Evolutionary conservation across 2,797 vertebrate species (phyloP).

Genomic region (Paedocypris micromegethes): DNA sequence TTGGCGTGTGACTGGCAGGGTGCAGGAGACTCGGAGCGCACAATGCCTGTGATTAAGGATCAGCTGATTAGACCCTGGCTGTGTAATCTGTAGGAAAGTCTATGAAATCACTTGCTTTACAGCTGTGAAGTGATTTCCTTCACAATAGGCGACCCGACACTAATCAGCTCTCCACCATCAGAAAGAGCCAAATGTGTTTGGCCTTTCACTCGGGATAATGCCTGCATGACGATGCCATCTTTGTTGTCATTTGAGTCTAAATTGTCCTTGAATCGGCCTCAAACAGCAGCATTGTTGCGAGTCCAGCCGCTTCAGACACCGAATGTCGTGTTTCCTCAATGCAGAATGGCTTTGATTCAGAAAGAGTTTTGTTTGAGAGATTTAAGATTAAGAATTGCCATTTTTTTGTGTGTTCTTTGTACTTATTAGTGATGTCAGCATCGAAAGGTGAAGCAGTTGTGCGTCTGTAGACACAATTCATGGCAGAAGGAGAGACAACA

Average conservation of each 20-base stretch:
- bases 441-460: too few relatives aligned
- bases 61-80: conserved; percentile 70
- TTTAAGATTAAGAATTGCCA: too few relatives aligned
- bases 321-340: too few relatives aligned
- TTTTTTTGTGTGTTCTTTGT: too few relatives aligned
- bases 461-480: too few relatives aligned
- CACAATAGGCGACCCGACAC: conserved; percentile 66
- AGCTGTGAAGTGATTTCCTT: conserved; percentile 67
- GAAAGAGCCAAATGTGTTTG: conserved; percentile 63
- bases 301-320: too few relatives aligned
- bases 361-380: too few relatives aligned
- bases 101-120: conserved; percentile 70
- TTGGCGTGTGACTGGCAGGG: conserved; percentile 22
- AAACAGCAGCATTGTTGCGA: background rate
- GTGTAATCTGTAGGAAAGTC: conserved; percentile 73
- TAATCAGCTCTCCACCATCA: conserved; percentile 71
- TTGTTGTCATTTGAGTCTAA: background rate
- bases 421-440: too few relatives aligned
- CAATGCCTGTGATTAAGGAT: conserved; percentile 71
- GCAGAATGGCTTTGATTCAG: too few relatives aligned
- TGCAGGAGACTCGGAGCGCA: conserved; percentile 39
- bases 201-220: conserved; percentile 62
- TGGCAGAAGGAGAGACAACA: too few relatives aligned
- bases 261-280: conserved; percentile 6
- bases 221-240: conserved; percentile 48